Conservation (phyloP, 2,797 vertebrate genomes). For the Mormyrops boulengeri region DNA sequence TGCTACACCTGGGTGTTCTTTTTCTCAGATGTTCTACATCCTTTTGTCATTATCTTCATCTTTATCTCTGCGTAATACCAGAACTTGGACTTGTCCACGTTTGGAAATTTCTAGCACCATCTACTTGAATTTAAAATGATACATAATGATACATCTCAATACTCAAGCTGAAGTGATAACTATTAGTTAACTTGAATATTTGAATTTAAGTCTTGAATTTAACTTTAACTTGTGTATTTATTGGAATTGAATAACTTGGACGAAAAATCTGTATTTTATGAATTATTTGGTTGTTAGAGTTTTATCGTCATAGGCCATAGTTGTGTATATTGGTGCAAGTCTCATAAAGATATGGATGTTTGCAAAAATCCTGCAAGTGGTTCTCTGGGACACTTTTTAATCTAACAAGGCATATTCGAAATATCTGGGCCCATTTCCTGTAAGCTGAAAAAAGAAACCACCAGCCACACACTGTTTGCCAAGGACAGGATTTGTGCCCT, state of each 20-base stretch:
- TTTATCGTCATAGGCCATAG: not conserved
- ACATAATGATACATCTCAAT: not conserved
- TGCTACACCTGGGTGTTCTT: not conserved
- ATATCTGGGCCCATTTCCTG: constrained; percentile 15
- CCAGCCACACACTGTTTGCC: not conserved
- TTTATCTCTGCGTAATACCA: not conserved
- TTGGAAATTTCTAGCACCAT: not conserved
- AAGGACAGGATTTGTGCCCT: constrained; percentile 17
- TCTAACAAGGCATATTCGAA: constrained; percentile 4
- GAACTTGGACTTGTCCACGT: not conserved
- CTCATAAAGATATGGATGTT: not conserved
- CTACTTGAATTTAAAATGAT: not conserved
- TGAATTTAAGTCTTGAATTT: not conserved
- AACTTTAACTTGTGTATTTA: not conserved
- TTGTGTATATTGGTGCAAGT: not conserved
- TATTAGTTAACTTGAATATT: not conserved
- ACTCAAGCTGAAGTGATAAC: not conserved
- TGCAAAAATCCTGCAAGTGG: not conserved
- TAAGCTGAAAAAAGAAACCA: constrained; percentile 9
- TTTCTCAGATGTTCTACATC: not conserved
- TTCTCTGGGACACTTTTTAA: constrained; percentile 3
- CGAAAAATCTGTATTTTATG: not conserved
- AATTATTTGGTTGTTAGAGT: not conserved
- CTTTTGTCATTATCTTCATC: not conserved
- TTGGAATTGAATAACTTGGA: not conserved